phyloP scores from a whole-genome alignment of 2,797 vertebrate species.

The Syngnathus acus region DNA sequence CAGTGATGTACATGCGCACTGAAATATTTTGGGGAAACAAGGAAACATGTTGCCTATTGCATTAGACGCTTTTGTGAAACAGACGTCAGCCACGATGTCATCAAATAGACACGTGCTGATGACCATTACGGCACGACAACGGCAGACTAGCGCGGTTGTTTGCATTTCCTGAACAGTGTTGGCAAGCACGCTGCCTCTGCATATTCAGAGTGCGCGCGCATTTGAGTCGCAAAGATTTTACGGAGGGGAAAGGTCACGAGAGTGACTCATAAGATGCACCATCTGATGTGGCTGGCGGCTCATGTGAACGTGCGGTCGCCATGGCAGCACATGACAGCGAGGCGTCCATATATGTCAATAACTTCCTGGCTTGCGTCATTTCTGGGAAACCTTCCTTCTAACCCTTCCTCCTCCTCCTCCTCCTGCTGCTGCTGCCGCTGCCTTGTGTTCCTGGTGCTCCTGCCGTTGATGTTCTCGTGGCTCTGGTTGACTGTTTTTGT shows the following conservation, averaged over 20 bases:
- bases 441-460: no score
- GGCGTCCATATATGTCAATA: slow-evolving; percentile 64
- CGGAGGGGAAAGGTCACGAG: slow-evolving; percentile 50
- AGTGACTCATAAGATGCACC: slow-evolving; percentile 46
- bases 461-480: no score
- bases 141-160: neutral
- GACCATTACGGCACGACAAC: no score
- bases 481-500: neutral
- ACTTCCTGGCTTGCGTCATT: slow-evolving; percentile 55
- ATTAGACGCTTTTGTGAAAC: no score
- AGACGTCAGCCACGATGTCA: neutral
- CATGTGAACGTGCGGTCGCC: slow-evolving; percentile 54
- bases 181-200: neutral
- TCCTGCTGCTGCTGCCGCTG: neutral
- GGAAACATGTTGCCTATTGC: no score
- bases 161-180: neutral
- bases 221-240: slow-evolving; percentile 10
- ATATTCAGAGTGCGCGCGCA: slow-evolving; percentile 16
- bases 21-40: no score
- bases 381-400: neutral
- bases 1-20: no score
- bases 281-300: slow-evolving; percentile 36
- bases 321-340: slow-evolving; percentile 58
- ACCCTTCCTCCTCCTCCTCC: no score
- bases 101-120: neutral